Percentiles rank a stretch among this genome's conserved stretches.
Evolutionary conservation across 2,888 invertebrate species (phyloP).

Genomic region (Aelia acuminata): DNA sequence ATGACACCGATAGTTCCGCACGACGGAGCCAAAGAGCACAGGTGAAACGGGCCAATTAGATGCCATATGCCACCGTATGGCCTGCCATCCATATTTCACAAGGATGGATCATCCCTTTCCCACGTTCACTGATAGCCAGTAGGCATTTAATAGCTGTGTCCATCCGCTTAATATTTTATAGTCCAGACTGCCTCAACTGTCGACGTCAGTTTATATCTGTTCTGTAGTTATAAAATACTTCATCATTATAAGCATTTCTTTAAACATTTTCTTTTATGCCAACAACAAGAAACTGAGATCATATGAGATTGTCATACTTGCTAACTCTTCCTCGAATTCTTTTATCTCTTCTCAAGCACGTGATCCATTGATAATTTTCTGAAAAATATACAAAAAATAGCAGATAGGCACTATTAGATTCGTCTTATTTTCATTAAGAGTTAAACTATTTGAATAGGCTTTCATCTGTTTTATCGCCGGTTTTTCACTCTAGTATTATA

Average conservation of each 20-base stretch:
- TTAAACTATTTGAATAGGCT: no score
- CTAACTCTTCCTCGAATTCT: no score
- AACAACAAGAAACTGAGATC: no score
- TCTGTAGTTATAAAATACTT: background rate
- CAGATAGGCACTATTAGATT: no score
- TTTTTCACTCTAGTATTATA: no score
- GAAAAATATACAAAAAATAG: no score
- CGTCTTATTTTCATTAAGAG: no score
- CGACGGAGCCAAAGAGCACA: background rate
- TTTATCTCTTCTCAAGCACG: no score
- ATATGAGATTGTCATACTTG: no score
- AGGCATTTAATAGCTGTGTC: constrained; percentile 36
- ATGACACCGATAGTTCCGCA: constrained; percentile 36
- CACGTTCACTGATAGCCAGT: constrained; percentile 18
- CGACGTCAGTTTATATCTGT: background rate
- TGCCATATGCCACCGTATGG: constrained; percentile 46
- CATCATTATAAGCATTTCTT: background rate
- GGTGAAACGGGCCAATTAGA: constrained; percentile 25
- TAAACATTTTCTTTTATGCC: background rate
- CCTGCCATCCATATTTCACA: constrained; percentile 43
- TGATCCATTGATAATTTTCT: no score
- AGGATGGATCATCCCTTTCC: constrained; percentile 36
- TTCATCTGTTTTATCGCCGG: no score
- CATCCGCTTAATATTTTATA: constrained; percentile 19
- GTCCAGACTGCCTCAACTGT: background rate